Base-by-base conservation (phyloP, 1,140 invertebrate species). In the Thalassaphorura encarpata region DNA sequence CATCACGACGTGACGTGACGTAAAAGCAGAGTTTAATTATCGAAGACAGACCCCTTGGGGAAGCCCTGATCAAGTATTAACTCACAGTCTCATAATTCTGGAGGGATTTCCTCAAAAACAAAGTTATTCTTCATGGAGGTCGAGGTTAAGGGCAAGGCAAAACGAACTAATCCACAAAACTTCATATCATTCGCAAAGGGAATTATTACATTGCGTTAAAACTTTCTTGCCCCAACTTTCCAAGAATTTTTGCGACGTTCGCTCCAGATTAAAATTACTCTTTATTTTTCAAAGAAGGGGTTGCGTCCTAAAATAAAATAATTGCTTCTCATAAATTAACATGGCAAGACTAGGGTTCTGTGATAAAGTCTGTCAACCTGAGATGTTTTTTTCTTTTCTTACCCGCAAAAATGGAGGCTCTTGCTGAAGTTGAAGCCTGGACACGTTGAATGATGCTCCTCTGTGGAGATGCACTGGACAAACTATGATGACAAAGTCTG, bases 401-500 rank as follows among this genome's bases (percentile, higher is more conserved):
- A 36, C 33, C 33, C n/a, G 33, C 33, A 36, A 8, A 19, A 18
- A 18, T 43, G 19, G 19, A 23, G 8, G 8, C 41, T 43, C 18
- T 43, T 3, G 50, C 16, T 24, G 33, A 26, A 40, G 50, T 21
- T 15, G 40, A 29, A 11, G 28, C 24, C 11, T 33, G 28, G 29
- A 36, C 13, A 19, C 59, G 49, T 31, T 56, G 59, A 39, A 61
- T 13, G 31, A 51, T 56, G 39, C 57, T 64, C 19, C 54, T 59
- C 33, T 61, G 63, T 6, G 63, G 63, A 57, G 58, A 60, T 8
- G 52, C 39, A 6, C 52, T 61, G 5, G 51, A 48, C 41, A 61
- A 24, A 33, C 56, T 64, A 33, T 64, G 62, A 50, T 64, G 46
- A 46, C 62, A 64, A 1, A 64, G 46, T 15, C 62, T 39, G 3